Evolutionary conservation across 1,140 invertebrate genomes (phyloP), one percentile per base, ranked within the genome.

Genomic region (Coenobita brevimanus): DNA sequence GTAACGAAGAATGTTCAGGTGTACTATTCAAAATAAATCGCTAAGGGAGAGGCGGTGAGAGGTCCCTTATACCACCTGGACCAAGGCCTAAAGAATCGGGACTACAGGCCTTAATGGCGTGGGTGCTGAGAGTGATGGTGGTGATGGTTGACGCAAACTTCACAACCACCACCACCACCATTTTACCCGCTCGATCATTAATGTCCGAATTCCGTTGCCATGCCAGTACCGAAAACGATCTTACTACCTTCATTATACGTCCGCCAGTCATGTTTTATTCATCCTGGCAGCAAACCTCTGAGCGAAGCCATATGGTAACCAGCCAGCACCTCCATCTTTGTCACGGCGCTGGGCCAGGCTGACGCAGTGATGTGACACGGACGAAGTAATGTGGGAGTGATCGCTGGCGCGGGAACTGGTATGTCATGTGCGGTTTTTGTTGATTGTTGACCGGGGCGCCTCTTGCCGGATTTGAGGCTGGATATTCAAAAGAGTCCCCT

Each of bases 201-300:
- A 75, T 60, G 60, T 24, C 43, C n/a, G 67, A 30, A 84, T 75
- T 84, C 82, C 82, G 82, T 69, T 75, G 82, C 69, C 82, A 67
- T 82, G 60, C 60, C 82, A 79, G 83, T 86, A 86, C 83, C 75
- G 36, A 69, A 79, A 86, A 86, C 57, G 60, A 79, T 86, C 83
- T 78, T 85, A 43, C 54, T 79, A 27, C 83, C 57, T 57, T 86
- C 75, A 86, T 86, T 86, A 86, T 86, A 86, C 83, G 83, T 86
- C 83, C 83, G 83, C 83, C 83, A 86, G 83, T 67, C 83, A 86
- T 86, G 83, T 86, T 86, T 86, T 86, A 86, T 86, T 86, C 83
- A 86, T 86, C 33, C 69, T 41, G 83, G 57, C 54, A 79, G 69
- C 83, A 78, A 86, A 79, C 54, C 57, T 50, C 6, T 50, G 46